Evolutionary conservation across 2,113 vertebrate genomes (phyloP).

Genomic region (Entelurus aequoreus): DNA sequence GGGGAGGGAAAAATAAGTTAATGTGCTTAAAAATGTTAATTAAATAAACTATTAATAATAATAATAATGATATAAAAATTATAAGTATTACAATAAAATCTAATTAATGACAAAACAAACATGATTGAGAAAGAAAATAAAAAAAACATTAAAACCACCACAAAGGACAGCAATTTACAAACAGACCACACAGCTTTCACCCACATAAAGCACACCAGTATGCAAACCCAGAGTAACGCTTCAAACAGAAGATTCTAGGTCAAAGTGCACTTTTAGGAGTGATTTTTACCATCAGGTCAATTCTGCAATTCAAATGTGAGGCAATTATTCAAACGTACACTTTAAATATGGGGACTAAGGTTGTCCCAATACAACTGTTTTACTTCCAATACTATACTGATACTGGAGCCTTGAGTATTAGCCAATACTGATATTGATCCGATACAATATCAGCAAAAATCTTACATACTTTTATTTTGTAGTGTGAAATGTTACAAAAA

Average conservation of each 20-base stretch:
- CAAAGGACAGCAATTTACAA: constrained; percentile 12
- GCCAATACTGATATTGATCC: too few relatives aligned
- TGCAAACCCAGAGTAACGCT: constrained; percentile 22
- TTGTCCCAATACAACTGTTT: not conserved
- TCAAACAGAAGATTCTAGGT: constrained; percentile 18
- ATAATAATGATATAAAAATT: constrained; percentile 16
- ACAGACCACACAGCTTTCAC: constrained; percentile 10
- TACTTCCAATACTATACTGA: too few relatives aligned
- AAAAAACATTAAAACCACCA: constrained; percentile 6
- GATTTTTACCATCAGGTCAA: constrained; percentile 24
- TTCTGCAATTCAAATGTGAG: constrained; percentile 15
- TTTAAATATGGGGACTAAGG: not conserved
- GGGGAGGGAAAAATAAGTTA: constrained; percentile 16
- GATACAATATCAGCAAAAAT: too few relatives aligned
- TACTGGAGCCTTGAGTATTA: too few relatives aligned
- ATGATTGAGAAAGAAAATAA: not conserved
- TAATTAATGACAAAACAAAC: constrained; percentile 9
- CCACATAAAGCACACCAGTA: constrained; percentile 11
- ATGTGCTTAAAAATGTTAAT: not conserved
- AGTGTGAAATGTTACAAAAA: too few relatives aligned
- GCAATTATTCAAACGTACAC: not conserved
- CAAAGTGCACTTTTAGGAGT: constrained; percentile 32
- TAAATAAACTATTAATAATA: constrained; percentile 7
- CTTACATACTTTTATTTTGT: too few relatives aligned
- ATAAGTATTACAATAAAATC: constrained; percentile 38